Base-by-base conservation (phyloP, 1,140 invertebrate genomes). In the Popillia japonica region DNA sequence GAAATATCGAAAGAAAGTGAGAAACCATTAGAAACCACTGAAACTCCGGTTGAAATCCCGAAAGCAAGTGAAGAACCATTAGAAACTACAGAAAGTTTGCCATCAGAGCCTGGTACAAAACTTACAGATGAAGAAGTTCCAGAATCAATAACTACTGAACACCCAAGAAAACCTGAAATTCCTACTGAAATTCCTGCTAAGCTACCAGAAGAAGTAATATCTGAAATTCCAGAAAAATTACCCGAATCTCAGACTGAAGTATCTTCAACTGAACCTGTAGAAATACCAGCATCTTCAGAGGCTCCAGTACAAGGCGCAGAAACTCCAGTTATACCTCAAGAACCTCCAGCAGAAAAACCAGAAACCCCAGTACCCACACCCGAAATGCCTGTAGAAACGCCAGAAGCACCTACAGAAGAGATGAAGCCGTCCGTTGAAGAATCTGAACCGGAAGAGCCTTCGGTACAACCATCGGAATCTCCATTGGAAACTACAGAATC, bases 311-410 rank as follows among this genome's bases (percentile, higher is more conserved):
- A 40, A 44, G 27, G 41, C 3, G 61, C 40, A 72, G 44, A 34
- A 40, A 9, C 55, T 23, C 34, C 23, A 44, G 73, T 48, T n/a
- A 61, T 75, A 48, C 17, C 77, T n/a, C 55, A 17, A 72, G 41
- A 80, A 81, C 42, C 42, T 40, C 72, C 80, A 77, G 80, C 68
- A 41, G 75, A 83, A 81, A 27, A 42, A 8, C 23, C 76, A 42
- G 20, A 72, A 17, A n/a, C 6, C 4, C 20, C 14, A 64, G 2
- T 9, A 8, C n/a, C 22, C 6, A 8, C 9, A 3, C 23, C 9
- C 34, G 11, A 40, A 64, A n/a, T 11, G 9, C 23, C 9, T 27
- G 17, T 14, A 40, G 17, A 27, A n/a, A 10, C 8, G 11, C 1
- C 42, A 3, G 77, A 80, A 77, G 8, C 77, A 23, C 40, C 76